Conservation (phyloP, 2,797 vertebrate species). For the Pampus argenteus region DNA sequence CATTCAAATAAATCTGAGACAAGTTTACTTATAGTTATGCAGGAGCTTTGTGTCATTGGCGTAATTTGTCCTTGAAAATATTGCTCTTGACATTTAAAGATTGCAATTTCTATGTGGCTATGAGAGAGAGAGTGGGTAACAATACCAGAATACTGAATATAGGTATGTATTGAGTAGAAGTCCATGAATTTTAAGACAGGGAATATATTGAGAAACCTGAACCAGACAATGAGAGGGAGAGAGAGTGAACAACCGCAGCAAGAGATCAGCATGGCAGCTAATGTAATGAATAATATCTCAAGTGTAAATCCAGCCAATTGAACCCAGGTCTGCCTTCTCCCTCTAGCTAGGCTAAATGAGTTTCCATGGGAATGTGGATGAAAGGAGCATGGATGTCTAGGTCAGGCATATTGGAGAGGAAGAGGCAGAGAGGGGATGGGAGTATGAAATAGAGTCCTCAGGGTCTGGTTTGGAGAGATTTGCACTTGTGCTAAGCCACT, state of each 20-base stretch:
- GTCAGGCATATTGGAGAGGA: conserved; percentile 83
- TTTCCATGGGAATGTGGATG: conserved; percentile 86
- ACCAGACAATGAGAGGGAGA: conserved; percentile 76
- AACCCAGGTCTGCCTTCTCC: conserved; percentile 81
- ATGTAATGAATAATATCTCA: conserved; percentile 88
- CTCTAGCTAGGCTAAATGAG: conserved; percentile 83
- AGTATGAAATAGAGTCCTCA: conserved; percentile 84
- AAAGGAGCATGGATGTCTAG: conserved; percentile 79
- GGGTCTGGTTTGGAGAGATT: conserved; percentile 85
- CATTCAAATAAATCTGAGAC: conserved; percentile 64
- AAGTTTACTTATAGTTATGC: conserved; percentile 69
- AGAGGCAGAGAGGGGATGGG: conserved; percentile 72
- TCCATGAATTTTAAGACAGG: conserved; percentile 85
- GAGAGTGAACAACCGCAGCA: conserved; percentile 68
- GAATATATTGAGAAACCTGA: conserved; percentile 78
- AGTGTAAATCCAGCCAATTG: conserved; percentile 86
- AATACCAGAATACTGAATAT: conserved; percentile 72
- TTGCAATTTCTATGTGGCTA: conserved; percentile 77
- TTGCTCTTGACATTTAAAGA: conserved; percentile 78
- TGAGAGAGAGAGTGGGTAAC: conserved; percentile 61
- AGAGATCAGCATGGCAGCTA: conserved; percentile 84
- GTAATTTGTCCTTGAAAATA: conserved; percentile 80
- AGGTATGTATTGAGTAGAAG: conserved; percentile 73
- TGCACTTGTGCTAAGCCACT: conserved; percentile 83
- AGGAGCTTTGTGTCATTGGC: conserved; percentile 58